Base-by-base conservation (phyloP, 2,888 invertebrate species). In the Troides aeacus region DNA sequence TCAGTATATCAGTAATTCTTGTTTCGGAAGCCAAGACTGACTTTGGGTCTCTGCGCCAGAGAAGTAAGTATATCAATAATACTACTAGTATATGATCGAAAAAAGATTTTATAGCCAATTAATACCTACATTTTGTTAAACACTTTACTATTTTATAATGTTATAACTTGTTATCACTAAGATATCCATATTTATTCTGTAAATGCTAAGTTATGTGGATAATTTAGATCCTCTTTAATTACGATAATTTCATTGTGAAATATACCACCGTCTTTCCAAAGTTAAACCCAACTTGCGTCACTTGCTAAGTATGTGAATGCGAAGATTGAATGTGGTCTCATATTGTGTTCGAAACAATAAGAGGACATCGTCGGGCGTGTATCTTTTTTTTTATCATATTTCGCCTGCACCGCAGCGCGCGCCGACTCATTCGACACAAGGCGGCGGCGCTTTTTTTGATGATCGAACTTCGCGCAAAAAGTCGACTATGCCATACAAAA, bases 381-480 rank as follows among this genome's bases (percentile, higher is more conserved):
- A 66, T 72, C 2, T 62, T 71, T 74, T 73, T 73, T 68, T 67
- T 56, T 58, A 58, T 58, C 57, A 64, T 62, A 70, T 71, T 73
- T 70, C 65, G 63, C 63, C 65, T 69, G 62, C 66, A 64, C 56
- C 57, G 66, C 70, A 39, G 63, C 68, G 64, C 64, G 76, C 81
- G 79, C 77, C 80, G 78, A 80, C 75, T 82, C 77, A 78, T 79
- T 81, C 78, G 80, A 80, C 81, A 80, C 81, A 81, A 74, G 80
- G 74, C 80, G 83, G 81, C 85, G 84, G 81, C 80, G 39, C 75
- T 81, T 84, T 85, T 46, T 86, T 85, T 83, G 81, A 86, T 81
- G 81, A 84, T 81, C 81, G 78, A 83, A 81, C 79, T 81, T 78
- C 68, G 75, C 75, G 81, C 82, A 85, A 89, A 87, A 89, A 88